Percentiles rank a stretch among this genome's conserved stretches.
Evolutionary conservation across 2,888 invertebrate genomes (phyloP).

Genomic region (Cerceris rybyensis): DNA sequence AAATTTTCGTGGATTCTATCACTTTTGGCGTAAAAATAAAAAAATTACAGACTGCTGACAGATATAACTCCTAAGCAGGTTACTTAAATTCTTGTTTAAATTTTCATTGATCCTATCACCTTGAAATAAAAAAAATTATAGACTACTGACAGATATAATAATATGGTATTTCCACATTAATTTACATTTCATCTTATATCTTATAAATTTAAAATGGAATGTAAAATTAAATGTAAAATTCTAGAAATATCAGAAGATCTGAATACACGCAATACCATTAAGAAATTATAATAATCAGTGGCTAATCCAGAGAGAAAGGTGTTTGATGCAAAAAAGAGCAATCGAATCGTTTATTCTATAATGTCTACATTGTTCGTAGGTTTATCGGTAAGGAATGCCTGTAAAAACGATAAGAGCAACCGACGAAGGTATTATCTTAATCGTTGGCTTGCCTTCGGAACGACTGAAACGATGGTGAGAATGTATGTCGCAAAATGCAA

Average conservation of each 20-base stretch:
- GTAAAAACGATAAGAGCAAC: not conserved
- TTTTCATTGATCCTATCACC: no score
- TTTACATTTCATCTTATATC: no score
- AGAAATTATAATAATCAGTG: not conserved
- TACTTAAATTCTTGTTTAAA: no score
- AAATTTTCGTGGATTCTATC: no score
- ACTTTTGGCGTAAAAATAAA: no score
- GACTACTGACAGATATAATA: no score
- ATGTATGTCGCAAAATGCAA: conserved; percentile 48
- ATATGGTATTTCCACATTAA: no score
- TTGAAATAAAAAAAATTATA: no score
- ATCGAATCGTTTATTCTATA: not conserved
- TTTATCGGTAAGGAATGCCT: not conserved
- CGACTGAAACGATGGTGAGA: conserved; percentile 1
- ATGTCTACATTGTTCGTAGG: not conserved
- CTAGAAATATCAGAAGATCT: not conserved
- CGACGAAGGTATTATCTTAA: conserved; percentile 4
- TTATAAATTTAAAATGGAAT: not conserved
- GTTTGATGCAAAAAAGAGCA: not conserved
- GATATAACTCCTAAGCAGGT: no score
- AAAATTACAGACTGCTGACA: no score
- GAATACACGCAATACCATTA: not conserved
- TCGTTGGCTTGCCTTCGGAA: conserved; percentile 5
- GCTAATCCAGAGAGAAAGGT: not conserved
- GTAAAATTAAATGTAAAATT: not conserved